These are phyloP conservation scores for Picathartes gymnocephalus DNA, from an alignment of 2,113 vertebrate genomes.

Conservation along the genomic window DNA sequence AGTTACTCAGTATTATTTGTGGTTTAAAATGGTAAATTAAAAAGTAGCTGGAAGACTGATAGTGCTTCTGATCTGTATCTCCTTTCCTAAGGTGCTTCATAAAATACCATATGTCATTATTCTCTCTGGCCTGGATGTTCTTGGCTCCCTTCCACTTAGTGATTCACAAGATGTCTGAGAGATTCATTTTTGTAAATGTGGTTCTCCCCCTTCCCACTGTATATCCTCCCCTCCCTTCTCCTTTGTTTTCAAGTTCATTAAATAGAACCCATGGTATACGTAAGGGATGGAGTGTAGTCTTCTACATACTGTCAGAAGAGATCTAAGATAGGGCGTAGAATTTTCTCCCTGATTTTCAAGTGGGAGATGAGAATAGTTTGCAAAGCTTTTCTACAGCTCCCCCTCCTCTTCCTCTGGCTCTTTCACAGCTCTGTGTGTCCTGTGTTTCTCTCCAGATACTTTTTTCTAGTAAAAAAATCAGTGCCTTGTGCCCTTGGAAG, in stretches of 20 bases:
- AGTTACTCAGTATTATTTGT: background rate
- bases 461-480: background rate
- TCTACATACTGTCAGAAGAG: accelerated
- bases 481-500: background rate
- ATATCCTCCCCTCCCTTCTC: background rate
- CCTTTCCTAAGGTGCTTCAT: slow-evolving; percentile 54
- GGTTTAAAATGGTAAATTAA: slow-evolving; percentile 47
- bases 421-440: background rate
- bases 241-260: background rate
- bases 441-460: background rate
- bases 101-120: slow-evolving; percentile 40
- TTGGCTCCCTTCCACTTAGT: slow-evolving; percentile 50
- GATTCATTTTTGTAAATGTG: slow-evolving; percentile 56
- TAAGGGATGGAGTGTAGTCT: background rate
- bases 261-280: background rate
- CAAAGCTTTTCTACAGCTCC: background rate
- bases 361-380: background rate
- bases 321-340: background rate
- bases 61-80: slow-evolving; percentile 2
- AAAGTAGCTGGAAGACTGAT: slow-evolving; percentile 31
- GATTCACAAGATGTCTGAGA: slow-evolving; percentile 65
- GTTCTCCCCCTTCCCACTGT: background rate
- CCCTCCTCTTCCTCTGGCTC: background rate
- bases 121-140: slow-evolving; percentile 56
- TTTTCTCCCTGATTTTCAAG: background rate